A percentile compares a stretch with the other conserved stretches of the same genome.
These are phyloP conservation scores for Thecophora atra DNA, from an alignment of 2,888 invertebrate species.

Conservation along the genomic window DNA sequence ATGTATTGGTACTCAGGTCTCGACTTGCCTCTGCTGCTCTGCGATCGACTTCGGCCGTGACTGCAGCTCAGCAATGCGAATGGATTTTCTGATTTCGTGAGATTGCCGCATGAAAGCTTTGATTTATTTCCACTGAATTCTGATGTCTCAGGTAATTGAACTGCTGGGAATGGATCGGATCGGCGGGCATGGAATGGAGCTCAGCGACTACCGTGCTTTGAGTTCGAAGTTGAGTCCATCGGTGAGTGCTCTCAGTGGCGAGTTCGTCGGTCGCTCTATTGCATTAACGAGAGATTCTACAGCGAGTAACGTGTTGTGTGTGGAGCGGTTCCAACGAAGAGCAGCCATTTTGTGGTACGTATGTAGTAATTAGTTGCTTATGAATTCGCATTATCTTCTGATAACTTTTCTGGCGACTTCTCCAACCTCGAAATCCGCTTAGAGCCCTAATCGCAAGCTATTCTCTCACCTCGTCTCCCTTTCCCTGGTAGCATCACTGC, in stretches of 20 bases:
- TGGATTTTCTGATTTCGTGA: slow-evolving; percentile 59
- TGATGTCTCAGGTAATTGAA: slow-evolving; percentile 62
- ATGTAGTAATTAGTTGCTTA: slow-evolving; percentile 3
- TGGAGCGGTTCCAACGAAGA: background rate
- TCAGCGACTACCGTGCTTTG: too few relatives aligned
- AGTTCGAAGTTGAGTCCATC: too few relatives aligned
- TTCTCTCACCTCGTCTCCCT: background rate
- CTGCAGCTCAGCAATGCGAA: slow-evolving; percentile 52
- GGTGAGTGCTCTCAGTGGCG: slow-evolving; percentile 21
- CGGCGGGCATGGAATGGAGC: too few relatives aligned
- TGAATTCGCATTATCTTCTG: slow-evolving; percentile 30
- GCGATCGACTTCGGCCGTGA: background rate
- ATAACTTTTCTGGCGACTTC: too few relatives aligned
- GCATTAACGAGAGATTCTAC: too few relatives aligned
- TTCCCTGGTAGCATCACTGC: background rate
- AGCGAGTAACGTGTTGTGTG: too few relatives aligned
- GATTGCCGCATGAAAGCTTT: slow-evolving; percentile 42
- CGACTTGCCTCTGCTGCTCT: background rate
- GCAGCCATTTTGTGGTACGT: too few relatives aligned
- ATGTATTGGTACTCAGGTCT: background rate
- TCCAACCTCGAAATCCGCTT: slow-evolving; percentile 10
- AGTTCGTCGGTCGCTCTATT: too few relatives aligned
- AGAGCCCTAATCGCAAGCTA: background rate
- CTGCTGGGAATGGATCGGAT: too few relatives aligned
- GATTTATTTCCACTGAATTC: slow-evolving; percentile 56